phyloP scores from a whole-genome alignment of 2,797 vertebrate genomes.

The Thaleichthys pacificus region DNA sequence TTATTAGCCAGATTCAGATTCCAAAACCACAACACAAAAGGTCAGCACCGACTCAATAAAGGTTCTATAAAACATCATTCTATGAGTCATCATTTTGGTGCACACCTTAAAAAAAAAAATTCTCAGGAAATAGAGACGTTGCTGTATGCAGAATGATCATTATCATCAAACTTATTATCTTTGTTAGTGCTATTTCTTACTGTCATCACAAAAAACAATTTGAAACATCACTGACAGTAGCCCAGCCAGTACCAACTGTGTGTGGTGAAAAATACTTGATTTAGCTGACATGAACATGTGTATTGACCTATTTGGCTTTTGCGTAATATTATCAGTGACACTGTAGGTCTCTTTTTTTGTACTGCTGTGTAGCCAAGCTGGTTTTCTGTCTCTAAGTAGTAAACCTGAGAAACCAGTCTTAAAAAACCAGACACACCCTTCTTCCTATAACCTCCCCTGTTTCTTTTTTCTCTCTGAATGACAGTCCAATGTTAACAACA shows the following conservation, averaged over 20 bases:
- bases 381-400: slow-evolving; percentile 49
- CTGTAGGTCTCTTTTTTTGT: slow-evolving; percentile 29
- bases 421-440: slow-evolving; percentile 56
- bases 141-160: not conserved
- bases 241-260: not conserved
- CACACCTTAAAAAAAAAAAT: no score
- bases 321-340: not conserved
- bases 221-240: not conserved
- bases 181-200: not conserved
- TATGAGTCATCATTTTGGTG: no score
- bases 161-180: no score
- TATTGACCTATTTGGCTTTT: not conserved
- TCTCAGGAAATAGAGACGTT: no score
- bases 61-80: no score
- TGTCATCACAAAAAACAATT: not conserved
- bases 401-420: slow-evolving; percentile 68
- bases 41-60: no score
- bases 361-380: slow-evolving; percentile 35
- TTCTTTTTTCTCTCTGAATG: slow-evolving; percentile 50
- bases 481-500: slow-evolving; percentile 56
- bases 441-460: slow-evolving; percentile 42
- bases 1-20: no score
- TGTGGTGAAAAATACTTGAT: not conserved
- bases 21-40: no score
- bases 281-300: not conserved